Percentiles rank a stretch among this genome's conserved stretches.
Evolutionary conservation across 2,113 vertebrate genomes (phyloP).

Genomic region (Elephantulus edwardii): DNA sequence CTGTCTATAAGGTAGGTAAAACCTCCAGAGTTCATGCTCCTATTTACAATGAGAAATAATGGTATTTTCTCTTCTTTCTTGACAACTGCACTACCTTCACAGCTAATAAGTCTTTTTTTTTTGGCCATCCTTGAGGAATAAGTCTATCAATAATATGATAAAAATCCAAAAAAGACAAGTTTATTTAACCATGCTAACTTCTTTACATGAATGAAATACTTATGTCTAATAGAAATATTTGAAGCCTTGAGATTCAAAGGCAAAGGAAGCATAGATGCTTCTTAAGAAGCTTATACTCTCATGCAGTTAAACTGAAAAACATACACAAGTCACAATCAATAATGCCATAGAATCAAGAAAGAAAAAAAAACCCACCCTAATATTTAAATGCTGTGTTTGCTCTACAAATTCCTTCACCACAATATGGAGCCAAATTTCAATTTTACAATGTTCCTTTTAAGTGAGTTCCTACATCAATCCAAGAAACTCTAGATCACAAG

Average conservation of each 20-base stretch:
- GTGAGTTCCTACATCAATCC: not conserved
- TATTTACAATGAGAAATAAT: slow-evolving; percentile 7
- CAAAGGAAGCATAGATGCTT: not conserved
- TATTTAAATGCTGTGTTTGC: not conserved
- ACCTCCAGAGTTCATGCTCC: not conserved
- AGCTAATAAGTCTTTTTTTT: slow-evolving; percentile 22
- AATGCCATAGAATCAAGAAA: not conserved
- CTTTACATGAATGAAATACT: not conserved
- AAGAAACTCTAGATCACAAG: not conserved
- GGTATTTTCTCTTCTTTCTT: slow-evolving; percentile 31
- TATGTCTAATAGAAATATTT: not conserved
- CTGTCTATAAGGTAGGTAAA: not conserved
- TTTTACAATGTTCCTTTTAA: not conserved
- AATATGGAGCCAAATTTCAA: not conserved
- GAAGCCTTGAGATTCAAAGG: not conserved
- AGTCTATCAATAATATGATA: slow-evolving; percentile 38
- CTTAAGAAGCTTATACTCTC: not conserved
- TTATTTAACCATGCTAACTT: slow-evolving; percentile 27
- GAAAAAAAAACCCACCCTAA: slow-evolving; percentile 38
- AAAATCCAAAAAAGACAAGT: slow-evolving; percentile 29
- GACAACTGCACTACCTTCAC: slow-evolving; percentile 20
- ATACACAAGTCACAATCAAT: not conserved
- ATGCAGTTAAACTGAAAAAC: not conserved
- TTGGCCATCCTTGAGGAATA: not conserved
- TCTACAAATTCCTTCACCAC: not conserved